Conservation (phyloP, 2,113 vertebrate species). For the Prolemur simus region DNA sequence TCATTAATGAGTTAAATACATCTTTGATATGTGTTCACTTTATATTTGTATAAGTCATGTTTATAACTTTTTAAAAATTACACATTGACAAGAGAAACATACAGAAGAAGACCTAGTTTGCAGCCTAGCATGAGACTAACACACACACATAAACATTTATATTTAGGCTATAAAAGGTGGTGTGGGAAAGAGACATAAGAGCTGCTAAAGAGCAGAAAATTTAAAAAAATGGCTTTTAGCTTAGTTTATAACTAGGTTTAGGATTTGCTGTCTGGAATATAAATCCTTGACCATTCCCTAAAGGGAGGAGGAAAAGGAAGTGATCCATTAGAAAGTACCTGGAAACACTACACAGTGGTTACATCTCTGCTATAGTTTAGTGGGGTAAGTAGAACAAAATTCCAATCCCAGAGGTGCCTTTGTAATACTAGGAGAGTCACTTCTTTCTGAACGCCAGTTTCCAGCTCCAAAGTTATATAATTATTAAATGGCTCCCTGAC, state of each 20-base stretch:
- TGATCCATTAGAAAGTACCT: neutral
- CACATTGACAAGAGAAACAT: neutral
- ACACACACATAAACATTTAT: neutral
- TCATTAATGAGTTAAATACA: neutral
- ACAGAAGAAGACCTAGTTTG: neutral
- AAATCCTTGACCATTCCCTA: neutral
- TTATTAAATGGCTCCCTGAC: neutral
- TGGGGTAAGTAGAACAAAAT: neutral
- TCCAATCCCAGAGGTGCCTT: neutral
- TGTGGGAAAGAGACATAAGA: neutral
- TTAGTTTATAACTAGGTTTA: neutral
- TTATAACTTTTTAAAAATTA: neutral
- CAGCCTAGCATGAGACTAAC: neutral
- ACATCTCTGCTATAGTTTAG: neutral
- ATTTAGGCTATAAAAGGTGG: neutral
- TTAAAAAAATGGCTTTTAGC: neutral
- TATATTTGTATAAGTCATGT: neutral
- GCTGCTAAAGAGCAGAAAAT: neutral
- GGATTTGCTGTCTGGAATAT: neutral
- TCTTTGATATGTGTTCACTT: neutral
- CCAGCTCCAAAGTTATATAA: neutral
- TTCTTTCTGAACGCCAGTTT: neutral
- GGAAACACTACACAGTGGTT: neutral
- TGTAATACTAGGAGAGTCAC: neutral
- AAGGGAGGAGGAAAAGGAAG: neutral